These are phyloP conservation scores for Sphenodon punctatus DNA, from an alignment of 2,797 vertebrate genomes.

Conservation along the genomic window DNA sequence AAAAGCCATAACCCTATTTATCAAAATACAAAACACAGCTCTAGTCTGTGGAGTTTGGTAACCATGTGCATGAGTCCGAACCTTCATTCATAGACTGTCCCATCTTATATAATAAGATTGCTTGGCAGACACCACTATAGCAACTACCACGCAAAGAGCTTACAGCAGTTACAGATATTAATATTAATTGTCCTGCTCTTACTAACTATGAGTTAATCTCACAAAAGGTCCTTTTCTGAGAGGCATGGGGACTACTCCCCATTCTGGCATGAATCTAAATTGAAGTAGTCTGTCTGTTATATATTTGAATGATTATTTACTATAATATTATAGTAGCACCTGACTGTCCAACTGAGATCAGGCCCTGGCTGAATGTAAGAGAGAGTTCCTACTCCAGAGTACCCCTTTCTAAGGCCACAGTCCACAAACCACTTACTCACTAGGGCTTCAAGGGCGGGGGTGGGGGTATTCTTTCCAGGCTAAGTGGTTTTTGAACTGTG, in stretches of 20 bases:
- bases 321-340: no score
- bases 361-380: no score
- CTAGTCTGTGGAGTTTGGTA: background rate
- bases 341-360: no score
- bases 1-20: no score
- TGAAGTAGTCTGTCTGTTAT: rapidly evolving
- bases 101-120: rapidly evolving
- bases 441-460: no score
- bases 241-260: background rate
- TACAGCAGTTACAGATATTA: rapidly evolving
- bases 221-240: background rate
- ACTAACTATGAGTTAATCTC: background rate
- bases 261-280: background rate
- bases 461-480: no score
- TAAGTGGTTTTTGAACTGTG: no score
- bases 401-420: no score
- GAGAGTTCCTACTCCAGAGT: no score
- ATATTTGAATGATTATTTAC: background rate
- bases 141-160: rapidly evolving
- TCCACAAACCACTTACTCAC: no score
- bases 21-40: no score
- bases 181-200: rapidly evolving
- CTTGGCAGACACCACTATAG: background rate
- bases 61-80: background rate
- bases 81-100: background rate